phyloP scores from a whole-genome alignment of 2,113 vertebrate genomes.

The Potamarius usumacintae region DNA sequence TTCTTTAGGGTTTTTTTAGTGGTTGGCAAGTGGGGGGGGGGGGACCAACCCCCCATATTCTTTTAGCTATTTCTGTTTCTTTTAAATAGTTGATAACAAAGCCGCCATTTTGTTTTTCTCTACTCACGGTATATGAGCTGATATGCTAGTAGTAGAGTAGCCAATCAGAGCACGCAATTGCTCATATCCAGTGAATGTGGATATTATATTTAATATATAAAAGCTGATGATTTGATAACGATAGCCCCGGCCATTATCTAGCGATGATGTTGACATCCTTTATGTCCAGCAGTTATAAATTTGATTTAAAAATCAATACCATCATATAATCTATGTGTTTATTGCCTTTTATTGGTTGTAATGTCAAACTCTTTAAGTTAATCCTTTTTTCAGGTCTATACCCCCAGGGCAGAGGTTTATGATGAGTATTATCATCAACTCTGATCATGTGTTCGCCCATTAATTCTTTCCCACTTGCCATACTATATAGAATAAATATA shows the following conservation, averaged over 20 bases:
- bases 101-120: too few relatives aligned
- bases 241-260: not conserved
- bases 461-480: constrained; percentile 23
- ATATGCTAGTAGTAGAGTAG: too few relatives aligned
- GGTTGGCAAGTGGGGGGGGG: too few relatives aligned
- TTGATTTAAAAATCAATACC: constrained; percentile 42
- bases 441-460: constrained; percentile 10
- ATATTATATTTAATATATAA: not conserved
- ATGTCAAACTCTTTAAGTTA: constrained; percentile 8
- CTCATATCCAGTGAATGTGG: too few relatives aligned
- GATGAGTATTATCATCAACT: constrained; percentile 26
- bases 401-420: constrained; percentile 26
- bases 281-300: constrained; percentile 23
- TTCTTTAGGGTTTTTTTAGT: too few relatives aligned
- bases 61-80: too few relatives aligned
- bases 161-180: too few relatives aligned
- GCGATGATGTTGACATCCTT: not conserved
- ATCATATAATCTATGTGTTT: constrained; percentile 9
- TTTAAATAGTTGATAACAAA: too few relatives aligned
- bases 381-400: not conserved
- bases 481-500: too few relatives aligned
- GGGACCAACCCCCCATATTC: too few relatives aligned
- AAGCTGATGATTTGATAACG: constrained; percentile 14
- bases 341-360: constrained; percentile 30
- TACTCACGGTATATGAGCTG: too few relatives aligned